Conservation (phyloP, 2,113 vertebrate species). For the Myotis brandtii region DNA sequence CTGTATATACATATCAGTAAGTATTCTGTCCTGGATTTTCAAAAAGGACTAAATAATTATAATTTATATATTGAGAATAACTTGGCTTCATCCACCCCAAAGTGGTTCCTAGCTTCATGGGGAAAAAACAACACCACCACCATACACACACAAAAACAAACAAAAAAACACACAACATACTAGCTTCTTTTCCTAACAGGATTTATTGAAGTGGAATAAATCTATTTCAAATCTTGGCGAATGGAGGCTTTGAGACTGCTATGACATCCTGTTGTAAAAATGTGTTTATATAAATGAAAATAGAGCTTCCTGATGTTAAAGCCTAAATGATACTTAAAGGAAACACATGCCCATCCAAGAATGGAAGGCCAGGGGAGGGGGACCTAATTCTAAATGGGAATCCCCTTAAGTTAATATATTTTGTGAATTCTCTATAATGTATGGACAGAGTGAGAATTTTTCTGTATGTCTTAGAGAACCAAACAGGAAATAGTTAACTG, state of each 20-base stretch:
- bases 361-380: not conserved
- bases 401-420: not conserved
- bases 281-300: not conserved
- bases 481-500: not conserved
- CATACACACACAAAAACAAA: too few relatives aligned
- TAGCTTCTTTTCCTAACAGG: not conserved
- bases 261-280: not conserved
- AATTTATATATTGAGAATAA: not conserved
- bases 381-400: not conserved
- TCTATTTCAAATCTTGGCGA: not conserved
- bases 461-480: not conserved
- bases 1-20: not conserved
- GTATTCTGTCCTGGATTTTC: not conserved
- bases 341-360: not conserved
- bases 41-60: not conserved
- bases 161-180: not conserved
- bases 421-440: not conserved
- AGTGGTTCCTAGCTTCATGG: not conserved
- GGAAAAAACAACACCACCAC: too few relatives aligned
- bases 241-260: not conserved
- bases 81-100: not conserved
- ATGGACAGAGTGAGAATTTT: not conserved
- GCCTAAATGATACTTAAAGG: not conserved
- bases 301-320: not conserved
- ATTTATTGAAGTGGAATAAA: conserved; percentile 8